Evolutionary conservation across 2,888 invertebrate species (phyloP), one percentile per base, ranked within the genome.

Genomic region (Nephrotoma appendiculata): DNA sequence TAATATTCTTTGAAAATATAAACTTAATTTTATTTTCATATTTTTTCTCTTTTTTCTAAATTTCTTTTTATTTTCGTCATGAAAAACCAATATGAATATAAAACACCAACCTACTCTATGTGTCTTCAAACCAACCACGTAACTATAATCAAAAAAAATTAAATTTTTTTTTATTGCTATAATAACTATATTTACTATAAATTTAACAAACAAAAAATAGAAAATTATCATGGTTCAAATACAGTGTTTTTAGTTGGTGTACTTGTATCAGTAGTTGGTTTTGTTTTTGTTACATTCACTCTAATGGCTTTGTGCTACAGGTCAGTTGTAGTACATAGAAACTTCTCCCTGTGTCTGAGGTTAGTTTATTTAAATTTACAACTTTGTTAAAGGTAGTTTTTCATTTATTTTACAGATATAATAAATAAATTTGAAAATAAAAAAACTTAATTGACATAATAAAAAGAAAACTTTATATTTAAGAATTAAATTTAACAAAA

Each of bases 251-350:
- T 98, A 95, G 98, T 98, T 94, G 96, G 96, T 95, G 96, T 97
- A 94, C 97, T 98, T 95, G 98, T 98, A 96, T 97, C 97, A 94
- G 97, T 98, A 95, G 98, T 98, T 95, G 98, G 98, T 95, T 97
- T 98, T 95, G 98, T 98, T 95, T 98, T 98, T 96, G 95, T 98
- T 94, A 95, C 97, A 95, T 98, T 98, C 96, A 97, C 98, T 94
- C 96, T 97, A 95, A 96, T 98, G 96, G 98, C 98, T 94, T 96
- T 98, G 95, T 98, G 98, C 96, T 98, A 98, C 97, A 97, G 98
- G 97, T 97, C 97, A 97, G 97, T 97, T 95, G 97, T 97, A 96
- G 97, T 97, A 95, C 97, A 97, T 96, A 97, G 96, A 96, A 97
- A 97, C 96, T 96, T 97, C 96, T 97, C 96, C 96, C 96, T 97